phyloP scores from a whole-genome alignment of 2,113 vertebrate genomes.

The Xyrauchen texanus region DNA sequence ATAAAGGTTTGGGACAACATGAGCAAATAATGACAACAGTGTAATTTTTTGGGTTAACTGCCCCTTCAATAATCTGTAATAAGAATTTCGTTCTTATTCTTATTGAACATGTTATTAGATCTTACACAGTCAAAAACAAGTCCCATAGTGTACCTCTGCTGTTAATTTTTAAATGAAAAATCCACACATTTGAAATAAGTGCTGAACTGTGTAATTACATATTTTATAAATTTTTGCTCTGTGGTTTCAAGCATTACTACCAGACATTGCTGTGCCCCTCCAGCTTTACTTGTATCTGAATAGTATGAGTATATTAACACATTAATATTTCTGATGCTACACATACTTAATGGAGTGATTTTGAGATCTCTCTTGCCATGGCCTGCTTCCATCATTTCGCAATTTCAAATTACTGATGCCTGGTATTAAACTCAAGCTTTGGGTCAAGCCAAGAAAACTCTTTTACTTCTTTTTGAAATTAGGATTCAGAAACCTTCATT shows the following conservation, averaged over 20 bases:
- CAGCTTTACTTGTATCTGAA: slow-evolving; percentile 12
- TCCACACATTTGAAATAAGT: too few species aligned
- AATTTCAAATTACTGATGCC: slow-evolving; percentile 61
- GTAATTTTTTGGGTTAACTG: too few species aligned
- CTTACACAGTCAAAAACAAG: too few species aligned
- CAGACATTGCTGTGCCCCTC: slow-evolving; percentile 42
- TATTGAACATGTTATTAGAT: too few species aligned
- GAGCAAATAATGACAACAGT: too few species aligned
- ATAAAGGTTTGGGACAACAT: too few species aligned
- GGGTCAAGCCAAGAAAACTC: not conserved
- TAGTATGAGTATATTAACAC: slow-evolving; percentile 51
- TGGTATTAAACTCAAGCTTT: slow-evolving; percentile 52
- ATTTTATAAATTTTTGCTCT: slow-evolving; percentile 54
- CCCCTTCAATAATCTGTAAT: too few species aligned
- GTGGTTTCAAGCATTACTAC: slow-evolving; percentile 45
- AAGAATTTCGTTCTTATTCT: too few species aligned
- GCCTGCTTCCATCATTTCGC: slow-evolving; percentile 27
- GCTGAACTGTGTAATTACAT: too few species aligned
- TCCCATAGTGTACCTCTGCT: too few species aligned
- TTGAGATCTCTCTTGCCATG: slow-evolving; percentile 25
- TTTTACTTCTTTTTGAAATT: slow-evolving; percentile 29
- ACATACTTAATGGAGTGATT: slow-evolving; percentile 56
- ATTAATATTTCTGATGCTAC: slow-evolving; percentile 54
- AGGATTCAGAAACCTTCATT: slow-evolving; percentile 28
- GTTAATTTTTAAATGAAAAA: too few species aligned